Percentiles rank a stretch among this genome's conserved stretches.
These are phyloP conservation scores for Heterochromis multidens DNA, from an alignment of 2,113 vertebrate species.

Conservation along the genomic window DNA sequence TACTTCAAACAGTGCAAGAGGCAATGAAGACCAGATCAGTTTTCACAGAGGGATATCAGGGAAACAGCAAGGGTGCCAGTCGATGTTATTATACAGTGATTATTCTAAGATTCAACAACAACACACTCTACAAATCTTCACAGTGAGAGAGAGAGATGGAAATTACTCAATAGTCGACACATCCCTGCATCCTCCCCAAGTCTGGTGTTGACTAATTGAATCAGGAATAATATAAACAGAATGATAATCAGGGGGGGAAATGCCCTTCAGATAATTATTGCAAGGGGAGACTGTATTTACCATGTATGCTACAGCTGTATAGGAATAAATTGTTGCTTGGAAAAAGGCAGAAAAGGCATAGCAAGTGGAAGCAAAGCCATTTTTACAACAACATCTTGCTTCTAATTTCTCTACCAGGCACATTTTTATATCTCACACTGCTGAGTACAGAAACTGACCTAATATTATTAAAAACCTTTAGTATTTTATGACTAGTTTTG, in stretches of 20 bases:
- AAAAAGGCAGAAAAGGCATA: background rate
- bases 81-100: conserved; percentile 56
- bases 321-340: background rate
- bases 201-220: conserved; percentile 20
- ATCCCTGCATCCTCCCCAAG: conserved; percentile 24
- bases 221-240: conserved; percentile 42
- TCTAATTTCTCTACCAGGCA: background rate
- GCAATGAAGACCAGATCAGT: conserved; percentile 33
- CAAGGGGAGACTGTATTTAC: background rate
- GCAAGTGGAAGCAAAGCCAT: background rate
- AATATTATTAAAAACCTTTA: background rate
- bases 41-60: conserved; percentile 31
- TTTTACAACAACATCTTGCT: background rate
- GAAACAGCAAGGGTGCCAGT: conserved; percentile 39
- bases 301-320: background rate
- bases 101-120: conserved; percentile 40
- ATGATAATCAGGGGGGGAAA: conserved; percentile 18
- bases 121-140: conserved; percentile 40
- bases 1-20: conserved; percentile 35
- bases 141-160: conserved; percentile 18
- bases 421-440: background rate
- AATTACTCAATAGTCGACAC: conserved; percentile 42
- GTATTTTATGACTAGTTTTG: background rate
- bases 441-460: background rate
- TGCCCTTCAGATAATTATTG: conserved; percentile 20